These are phyloP conservation scores for Cheilosia variabilis DNA, from an alignment of 2,888 invertebrate species.

Conservation along the genomic window DNA sequence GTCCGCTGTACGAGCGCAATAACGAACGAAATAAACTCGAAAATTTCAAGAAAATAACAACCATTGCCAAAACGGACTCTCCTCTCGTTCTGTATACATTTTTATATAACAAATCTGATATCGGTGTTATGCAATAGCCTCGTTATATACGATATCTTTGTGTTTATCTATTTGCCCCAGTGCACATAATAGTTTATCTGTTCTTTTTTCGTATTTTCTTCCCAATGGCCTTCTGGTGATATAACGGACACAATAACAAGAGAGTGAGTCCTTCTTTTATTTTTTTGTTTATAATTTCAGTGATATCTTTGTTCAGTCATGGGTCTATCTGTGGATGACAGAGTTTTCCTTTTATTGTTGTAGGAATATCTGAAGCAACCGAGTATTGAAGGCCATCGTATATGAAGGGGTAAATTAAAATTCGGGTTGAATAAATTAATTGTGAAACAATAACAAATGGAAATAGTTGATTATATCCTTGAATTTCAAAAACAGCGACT, in stretches of 20 bases:
- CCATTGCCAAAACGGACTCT: slow-evolving; percentile 67
- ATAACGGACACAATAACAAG: slow-evolving; percentile 51
- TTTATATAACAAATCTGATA: slow-evolving; percentile 48
- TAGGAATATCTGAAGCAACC: neutral
- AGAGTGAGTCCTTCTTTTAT: slow-evolving; percentile 12
- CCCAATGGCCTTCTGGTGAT: slow-evolving; percentile 40
- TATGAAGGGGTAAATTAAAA: neutral
- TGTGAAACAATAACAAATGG: neutral
- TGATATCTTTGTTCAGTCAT: slow-evolving; percentile 42
- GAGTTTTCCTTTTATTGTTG: neutral
- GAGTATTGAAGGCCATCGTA: slow-evolving; percentile 18
- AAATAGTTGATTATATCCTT: too few relatives aligned
- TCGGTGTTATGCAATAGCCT: slow-evolving; percentile 64
- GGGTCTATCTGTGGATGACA: slow-evolving; percentile 28
- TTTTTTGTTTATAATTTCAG: slow-evolving; percentile 10
- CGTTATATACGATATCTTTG: slow-evolving; percentile 21
- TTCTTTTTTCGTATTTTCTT: slow-evolving; percentile 32
- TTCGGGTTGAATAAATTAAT: neutral
- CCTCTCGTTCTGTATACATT: slow-evolving; percentile 19
- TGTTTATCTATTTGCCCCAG: slow-evolving; percentile 55
- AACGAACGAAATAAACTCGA: slow-evolving; percentile 68
- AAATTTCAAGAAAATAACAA: slow-evolving; percentile 55
- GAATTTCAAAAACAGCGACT: too few relatives aligned
- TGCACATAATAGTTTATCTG: slow-evolving; percentile 57
- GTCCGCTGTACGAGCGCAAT: slow-evolving; percentile 56